These are phyloP conservation scores for Ochlodes sylvanus DNA, from an alignment of 2,888 invertebrate species.

Conservation along the genomic window DNA sequence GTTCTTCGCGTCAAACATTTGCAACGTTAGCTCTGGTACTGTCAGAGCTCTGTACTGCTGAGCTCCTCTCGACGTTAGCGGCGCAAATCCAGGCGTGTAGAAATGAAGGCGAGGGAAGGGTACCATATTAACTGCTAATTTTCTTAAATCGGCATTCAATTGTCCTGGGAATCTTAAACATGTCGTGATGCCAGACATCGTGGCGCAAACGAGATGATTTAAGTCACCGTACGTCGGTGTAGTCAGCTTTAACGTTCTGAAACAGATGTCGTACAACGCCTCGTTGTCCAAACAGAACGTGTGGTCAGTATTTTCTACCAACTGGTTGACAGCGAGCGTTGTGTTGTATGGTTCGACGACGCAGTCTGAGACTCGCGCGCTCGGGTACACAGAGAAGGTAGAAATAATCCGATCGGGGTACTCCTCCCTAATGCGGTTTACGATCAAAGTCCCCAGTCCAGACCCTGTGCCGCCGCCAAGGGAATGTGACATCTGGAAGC, in stretches of 20 bases:
- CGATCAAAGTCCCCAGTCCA: conserved; percentile 87
- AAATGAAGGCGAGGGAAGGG: conserved; percentile 88
- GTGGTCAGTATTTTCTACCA: conserved; percentile 90
- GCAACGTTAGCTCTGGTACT: conserved; percentile 93
- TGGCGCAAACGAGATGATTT: conserved; percentile 92
- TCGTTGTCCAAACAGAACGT: conserved; percentile 91
- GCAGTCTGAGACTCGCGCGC: conserved; percentile 90
- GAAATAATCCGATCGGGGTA: conserved; percentile 95
- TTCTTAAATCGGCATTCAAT: conserved; percentile 75
- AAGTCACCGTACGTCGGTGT: conserved; percentile 92
- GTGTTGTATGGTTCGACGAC: conserved; percentile 91
- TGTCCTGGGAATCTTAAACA: conserved; percentile 88
- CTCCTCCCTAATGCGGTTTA: conserved; percentile 94
- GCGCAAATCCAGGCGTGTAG: conserved; percentile 86
- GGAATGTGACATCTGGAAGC: conserved; percentile 93
- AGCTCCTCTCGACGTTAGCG: conserved; percentile 91
- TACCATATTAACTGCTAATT: conserved; percentile 79
- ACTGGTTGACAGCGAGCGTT: conserved; percentile 92
- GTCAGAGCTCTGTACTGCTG: conserved; percentile 96
- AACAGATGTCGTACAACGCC: conserved; percentile 89
- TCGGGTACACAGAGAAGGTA: conserved; percentile 92
- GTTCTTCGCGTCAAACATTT: conserved; percentile 88
- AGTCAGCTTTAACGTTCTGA: conserved; percentile 89
- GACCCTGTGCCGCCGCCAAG: conserved; percentile 81
- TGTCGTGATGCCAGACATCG: conserved; percentile 94